Percentiles rank a stretch among this genome's conserved stretches.
phyloP scores from a whole-genome alignment of 2,888 invertebrate genomes.

The Eilema griseolum region DNA sequence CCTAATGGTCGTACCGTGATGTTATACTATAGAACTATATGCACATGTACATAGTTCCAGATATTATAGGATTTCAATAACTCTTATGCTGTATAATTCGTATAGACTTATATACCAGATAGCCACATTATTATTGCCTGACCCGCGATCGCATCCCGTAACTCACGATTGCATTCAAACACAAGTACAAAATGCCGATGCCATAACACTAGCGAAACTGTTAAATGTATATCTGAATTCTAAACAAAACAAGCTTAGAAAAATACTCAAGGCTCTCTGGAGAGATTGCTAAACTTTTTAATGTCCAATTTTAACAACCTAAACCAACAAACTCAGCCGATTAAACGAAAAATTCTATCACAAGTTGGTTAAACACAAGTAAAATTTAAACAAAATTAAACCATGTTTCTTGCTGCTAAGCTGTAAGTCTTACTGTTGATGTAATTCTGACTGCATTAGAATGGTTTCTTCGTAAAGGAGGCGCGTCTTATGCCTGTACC shows the following conservation, averaged over 20 bases:
- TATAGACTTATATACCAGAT: neutral
- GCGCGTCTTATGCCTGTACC: conserved; percentile 30
- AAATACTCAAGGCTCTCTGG: neutral
- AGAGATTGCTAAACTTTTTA: neutral
- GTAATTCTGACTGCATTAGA: conserved; percentile 49
- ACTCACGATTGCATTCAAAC: neutral
- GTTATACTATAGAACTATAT: neutral
- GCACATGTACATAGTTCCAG: neutral
- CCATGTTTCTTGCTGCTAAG: neutral
- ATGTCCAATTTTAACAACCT: neutral
- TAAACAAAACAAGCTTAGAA: neutral
- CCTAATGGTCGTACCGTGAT: too few species aligned
- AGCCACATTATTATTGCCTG: neutral
- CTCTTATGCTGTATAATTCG: neutral
- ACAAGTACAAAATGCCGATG: neutral
- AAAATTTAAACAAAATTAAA: neutral
- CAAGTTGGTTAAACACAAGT: neutral
- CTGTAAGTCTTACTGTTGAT: neutral
- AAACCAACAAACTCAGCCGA: neutral
- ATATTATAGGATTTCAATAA: neutral
- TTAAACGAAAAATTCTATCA: neutral
- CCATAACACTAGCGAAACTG: neutral
- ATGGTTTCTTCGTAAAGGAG: conserved; percentile 49
- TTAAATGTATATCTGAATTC: neutral
- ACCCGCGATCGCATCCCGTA: too few species aligned